Conservation (phyloP, 2,888 invertebrate genomes). For the Macrophya annulata region DNA sequence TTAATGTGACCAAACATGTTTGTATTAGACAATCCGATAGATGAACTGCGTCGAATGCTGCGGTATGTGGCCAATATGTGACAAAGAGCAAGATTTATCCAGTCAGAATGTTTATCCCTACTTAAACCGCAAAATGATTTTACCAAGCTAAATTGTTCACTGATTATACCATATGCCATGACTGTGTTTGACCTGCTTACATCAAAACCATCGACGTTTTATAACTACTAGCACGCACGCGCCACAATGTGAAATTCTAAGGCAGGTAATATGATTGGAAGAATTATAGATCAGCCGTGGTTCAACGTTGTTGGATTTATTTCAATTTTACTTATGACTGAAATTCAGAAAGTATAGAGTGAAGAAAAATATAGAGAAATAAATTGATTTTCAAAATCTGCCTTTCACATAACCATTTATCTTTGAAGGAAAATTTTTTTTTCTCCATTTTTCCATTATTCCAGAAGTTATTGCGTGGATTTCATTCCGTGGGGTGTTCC, state of each 20-base stretch:
- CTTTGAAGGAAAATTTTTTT: constrained; percentile 22
- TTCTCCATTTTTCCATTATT: not conserved
- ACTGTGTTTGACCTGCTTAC: constrained; percentile 16
- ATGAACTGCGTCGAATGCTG: constrained; percentile 25
- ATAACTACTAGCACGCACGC: not conserved
- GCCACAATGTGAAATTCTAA: not conserved
- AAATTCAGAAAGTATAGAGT: not conserved
- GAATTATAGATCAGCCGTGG: constrained; percentile 3
- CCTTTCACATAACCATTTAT: constrained; percentile 9
- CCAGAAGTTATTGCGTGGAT: constrained; percentile 41
- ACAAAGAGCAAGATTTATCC: constrained; percentile 41
- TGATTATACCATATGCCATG: not conserved
- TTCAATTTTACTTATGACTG: not conserved
- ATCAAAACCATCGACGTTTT: constrained; percentile 11
- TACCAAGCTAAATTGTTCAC: constrained; percentile 11
- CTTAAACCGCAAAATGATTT: constrained; percentile 15
- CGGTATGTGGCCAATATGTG: not conserved
- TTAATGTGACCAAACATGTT: constrained; percentile 29
- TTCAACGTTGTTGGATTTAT: constrained; percentile 19
- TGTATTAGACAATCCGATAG: constrained; percentile 21
- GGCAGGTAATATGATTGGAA: not conserved
- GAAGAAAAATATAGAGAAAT: constrained; percentile 7
- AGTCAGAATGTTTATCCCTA: constrained; percentile 40
- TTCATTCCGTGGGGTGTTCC: constrained; percentile 8
- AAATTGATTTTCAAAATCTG: constrained; percentile 34